phyloP scores from a whole-genome alignment of 1,140 invertebrate genomes.

The Wasmannia auropunctata region DNA sequence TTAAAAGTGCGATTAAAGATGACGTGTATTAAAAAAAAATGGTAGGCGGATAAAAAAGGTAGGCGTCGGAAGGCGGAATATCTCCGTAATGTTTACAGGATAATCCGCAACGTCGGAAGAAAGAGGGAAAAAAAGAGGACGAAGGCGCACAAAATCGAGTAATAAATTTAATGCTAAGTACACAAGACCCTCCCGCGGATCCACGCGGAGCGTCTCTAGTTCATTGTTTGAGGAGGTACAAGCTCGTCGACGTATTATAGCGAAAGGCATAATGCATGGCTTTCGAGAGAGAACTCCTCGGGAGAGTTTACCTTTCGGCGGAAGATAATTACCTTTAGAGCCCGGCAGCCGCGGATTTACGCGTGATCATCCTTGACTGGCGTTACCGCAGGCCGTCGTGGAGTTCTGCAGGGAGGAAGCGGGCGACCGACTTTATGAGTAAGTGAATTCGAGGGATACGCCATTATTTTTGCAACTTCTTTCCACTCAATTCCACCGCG shows the following conservation, averaged over 20 bases:
- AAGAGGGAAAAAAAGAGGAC: background rate
- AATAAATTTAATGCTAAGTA: slow-evolving; percentile 54
- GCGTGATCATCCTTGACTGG: slow-evolving; percentile 6
- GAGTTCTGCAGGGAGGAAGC: background rate
- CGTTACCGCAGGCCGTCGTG: slow-evolving; percentile 18
- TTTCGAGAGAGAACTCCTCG: slow-evolving; percentile 46
- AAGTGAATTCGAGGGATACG: slow-evolving; percentile 30
- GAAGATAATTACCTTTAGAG: slow-evolving; percentile 55
- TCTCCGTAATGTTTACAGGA: slow-evolving; percentile 8
- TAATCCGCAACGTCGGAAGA: background rate
- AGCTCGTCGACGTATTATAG: slow-evolving; percentile 47
- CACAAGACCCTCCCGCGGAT: slow-evolving; percentile 11
- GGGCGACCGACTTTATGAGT: slow-evolving; percentile 12
- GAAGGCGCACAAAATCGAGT: slow-evolving; percentile 7
- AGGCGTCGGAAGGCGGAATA: background rate
- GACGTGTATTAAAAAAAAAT: slow-evolving; percentile 31
- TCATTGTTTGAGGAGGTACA: slow-evolving; percentile 38
- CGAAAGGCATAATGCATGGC: slow-evolving; percentile 44
- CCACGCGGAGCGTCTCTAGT: slow-evolving; percentile 8
- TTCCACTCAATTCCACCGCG: slow-evolving; percentile 32
- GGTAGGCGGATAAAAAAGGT: background rate
- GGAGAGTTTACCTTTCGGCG: slow-evolving; percentile 36
- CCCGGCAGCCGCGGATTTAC: slow-evolving; percentile 25
- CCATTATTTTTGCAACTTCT: slow-evolving; percentile 62
- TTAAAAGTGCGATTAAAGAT: slow-evolving; percentile 55